A percentile compares a stretch with the other conserved stretches of the same genome.
These are phyloP conservation scores for Drosophila micromelanica DNA, from an alignment of 1,140 invertebrate species.

Conservation along the genomic window DNA sequence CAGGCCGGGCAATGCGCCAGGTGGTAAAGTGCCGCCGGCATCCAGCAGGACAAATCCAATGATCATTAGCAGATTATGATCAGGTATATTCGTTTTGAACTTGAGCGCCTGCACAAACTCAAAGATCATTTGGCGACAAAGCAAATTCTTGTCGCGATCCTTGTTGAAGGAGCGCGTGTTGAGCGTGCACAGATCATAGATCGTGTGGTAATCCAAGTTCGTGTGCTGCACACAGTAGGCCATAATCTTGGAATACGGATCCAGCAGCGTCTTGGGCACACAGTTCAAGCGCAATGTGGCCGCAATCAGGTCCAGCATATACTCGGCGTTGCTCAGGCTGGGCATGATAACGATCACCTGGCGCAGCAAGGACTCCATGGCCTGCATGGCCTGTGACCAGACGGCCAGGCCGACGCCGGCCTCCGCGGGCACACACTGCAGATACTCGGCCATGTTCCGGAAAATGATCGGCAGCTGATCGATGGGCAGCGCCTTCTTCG, in stretches of 20 bases:
- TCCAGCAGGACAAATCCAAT: conserved; percentile 94
- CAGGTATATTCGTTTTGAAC: conserved; percentile 96
- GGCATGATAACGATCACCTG: conserved; percentile 90
- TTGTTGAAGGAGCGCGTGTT: conserved; percentile 94
- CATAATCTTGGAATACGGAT: conserved; percentile 98
- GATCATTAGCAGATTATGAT: conserved; percentile 96
- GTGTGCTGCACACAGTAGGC: conserved; percentile 95
- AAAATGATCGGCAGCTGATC: conserved; percentile 91
- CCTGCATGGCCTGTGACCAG: conserved; percentile 93
- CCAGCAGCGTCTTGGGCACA: conserved; percentile 89
- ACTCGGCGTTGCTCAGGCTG: conserved; percentile 90
- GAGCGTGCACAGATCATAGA: conserved; percentile 95
- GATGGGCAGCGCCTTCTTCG: conserved; percentile 92
- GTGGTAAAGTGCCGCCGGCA: conserved; percentile 88
- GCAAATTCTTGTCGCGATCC: conserved; percentile 96
- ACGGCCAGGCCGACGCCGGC: conserved; percentile 88
- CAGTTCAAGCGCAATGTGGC: conserved; percentile 93
- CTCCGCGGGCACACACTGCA: conserved; percentile 96
- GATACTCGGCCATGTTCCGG: conserved; percentile 95
- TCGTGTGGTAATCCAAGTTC: conserved; percentile 91
- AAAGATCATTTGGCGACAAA: conserved; percentile 95
- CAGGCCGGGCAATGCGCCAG: conserved; percentile 77
- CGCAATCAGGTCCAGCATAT: conserved; percentile 93
- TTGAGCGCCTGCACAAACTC: conserved; percentile 98
- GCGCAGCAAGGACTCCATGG: conserved; percentile 94